These are phyloP conservation scores for Sebastes minor DNA, from an alignment of 2,797 vertebrate genomes.

Conservation along the genomic window DNA sequence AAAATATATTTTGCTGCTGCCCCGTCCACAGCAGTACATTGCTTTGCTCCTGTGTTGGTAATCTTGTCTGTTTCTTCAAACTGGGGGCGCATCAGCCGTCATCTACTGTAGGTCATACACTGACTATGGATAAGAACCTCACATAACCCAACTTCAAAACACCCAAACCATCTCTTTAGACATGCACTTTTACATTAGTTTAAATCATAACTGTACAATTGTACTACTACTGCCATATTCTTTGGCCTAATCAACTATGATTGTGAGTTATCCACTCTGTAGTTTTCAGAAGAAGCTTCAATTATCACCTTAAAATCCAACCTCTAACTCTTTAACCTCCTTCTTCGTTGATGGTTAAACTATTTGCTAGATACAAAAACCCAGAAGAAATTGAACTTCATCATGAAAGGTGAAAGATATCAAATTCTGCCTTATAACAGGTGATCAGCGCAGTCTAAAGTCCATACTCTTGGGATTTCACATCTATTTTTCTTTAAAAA, in stretches of 20 bases:
- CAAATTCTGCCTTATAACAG: constrained; percentile 54
- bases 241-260: constrained; percentile 31
- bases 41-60: no score
- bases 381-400: constrained; percentile 2
- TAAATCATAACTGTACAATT: constrained; percentile 24
- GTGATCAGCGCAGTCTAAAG: constrained; percentile 64
- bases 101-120: no score
- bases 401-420: constrained; percentile 66
- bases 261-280: constrained; percentile 19
- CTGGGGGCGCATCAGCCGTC: no score
- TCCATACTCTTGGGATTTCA: constrained; percentile 65
- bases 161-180: no score
- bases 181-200: not conserved
- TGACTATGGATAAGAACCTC: no score
- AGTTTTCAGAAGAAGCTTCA: constrained; percentile 37
- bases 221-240: not conserved
- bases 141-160: no score
- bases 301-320: constrained; percentile 36
- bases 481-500: constrained; percentile 65
- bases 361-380: constrained; percentile 28
- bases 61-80: no score
- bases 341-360: constrained; percentile 17
- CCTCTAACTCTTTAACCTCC: not conserved
- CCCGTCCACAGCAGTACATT: no score
- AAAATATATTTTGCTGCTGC: no score